Base-by-base conservation (phyloP, 1,140 invertebrate genomes). In the Solen grandis region DNA sequence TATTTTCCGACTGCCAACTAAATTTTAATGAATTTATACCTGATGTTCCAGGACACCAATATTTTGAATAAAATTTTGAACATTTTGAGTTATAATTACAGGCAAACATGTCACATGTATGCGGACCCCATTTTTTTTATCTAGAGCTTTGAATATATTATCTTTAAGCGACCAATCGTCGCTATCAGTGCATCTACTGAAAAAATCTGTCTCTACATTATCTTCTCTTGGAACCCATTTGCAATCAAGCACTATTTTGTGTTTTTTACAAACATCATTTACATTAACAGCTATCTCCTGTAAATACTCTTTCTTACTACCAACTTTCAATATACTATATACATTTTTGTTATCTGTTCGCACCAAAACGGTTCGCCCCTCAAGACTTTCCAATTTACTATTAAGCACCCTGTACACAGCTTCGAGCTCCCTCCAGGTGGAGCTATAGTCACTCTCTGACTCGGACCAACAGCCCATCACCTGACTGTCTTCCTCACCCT, bases 21-120 rank as follows among this genome's bases (percentile, higher is more conserved):
- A 22, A 2, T 0, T 2, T 36, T 55, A 77, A 77, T 35, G 63
- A n/a, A 41, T 41, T 33, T 19, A 55, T 75, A 25, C 55, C 72
- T 14, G 22, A 19, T 5, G 57, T 62, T 25, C 59, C 59, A 29
- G 55, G 36, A 19, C 50, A 54, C 77, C 68, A 80, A 29, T 29
- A 63, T 55, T 63, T 54, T n/a, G 66, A 80, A 72, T 80, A 14
- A 63, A 80, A 80, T 54, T 14, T 25, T 41, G n/a, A 19, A 1
- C 31, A 50, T 57, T 78, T 68, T 0, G 33, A 25, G 31, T 78
- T 78, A 31, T 69, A 59, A 50, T 33, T 5, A 62, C 29, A 16
- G 5, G 66, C 68, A 38, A 80, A 80, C 8, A 57, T 22, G 35
- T 80, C 25, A 27, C 72, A 60, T 4, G 31, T 41, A 29, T 62